Conservation (phyloP, 2,113 vertebrate species). For the Cheirogaleus medius region DNA sequence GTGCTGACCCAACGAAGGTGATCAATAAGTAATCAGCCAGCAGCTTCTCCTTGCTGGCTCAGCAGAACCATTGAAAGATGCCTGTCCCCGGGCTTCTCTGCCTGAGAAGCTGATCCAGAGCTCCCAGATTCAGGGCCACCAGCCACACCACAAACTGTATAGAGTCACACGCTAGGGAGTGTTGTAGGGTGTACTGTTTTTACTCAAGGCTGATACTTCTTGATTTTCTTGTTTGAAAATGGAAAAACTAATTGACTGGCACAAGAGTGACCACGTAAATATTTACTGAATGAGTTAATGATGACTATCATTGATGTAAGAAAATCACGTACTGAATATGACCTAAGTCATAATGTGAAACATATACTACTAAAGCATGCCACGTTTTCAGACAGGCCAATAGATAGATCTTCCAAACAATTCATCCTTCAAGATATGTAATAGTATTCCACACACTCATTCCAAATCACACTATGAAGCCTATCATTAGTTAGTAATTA, state of each 20-base stretch:
- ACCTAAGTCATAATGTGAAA: not conserved
- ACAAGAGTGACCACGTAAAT: not conserved
- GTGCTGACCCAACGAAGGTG: not conserved
- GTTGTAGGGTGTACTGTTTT: not conserved
- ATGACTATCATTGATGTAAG: not conserved
- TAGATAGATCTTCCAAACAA: not conserved
- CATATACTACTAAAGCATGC: not conserved
- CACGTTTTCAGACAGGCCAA: not conserved
- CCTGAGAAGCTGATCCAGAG: not conserved
- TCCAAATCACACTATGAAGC: not conserved
- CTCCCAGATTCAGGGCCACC: not conserved
- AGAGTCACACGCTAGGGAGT: not conserved
- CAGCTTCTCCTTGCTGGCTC: not conserved
- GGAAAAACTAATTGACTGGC: not conserved
- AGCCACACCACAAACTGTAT: not conserved
- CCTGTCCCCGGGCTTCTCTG: not conserved
- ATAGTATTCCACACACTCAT: not conserved
- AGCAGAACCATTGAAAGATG: not conserved
- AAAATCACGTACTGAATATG: not conserved
- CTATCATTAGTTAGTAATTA: not conserved
- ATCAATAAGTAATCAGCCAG: not conserved
- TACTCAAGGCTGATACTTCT: not conserved
- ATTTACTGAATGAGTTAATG: not conserved
- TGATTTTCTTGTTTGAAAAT: conserved; percentile 6
- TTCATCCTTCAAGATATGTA: not conserved